Evolutionary conservation across 2,113 vertebrate genomes (phyloP), one percentile per base, ranked within the genome.

Genomic region (Platysternon megacephalum): DNA sequence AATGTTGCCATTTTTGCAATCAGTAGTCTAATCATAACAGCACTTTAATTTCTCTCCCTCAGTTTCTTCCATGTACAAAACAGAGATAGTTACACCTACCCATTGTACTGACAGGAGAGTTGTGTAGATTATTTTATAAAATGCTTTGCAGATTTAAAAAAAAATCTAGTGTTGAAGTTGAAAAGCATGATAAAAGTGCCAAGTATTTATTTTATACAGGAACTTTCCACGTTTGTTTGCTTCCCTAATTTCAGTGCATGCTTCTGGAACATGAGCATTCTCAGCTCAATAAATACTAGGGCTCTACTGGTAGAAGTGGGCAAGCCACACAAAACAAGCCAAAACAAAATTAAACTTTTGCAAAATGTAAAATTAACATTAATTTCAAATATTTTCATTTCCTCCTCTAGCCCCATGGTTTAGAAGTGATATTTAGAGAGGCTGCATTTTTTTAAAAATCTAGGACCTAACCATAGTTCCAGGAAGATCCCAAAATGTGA

Each of bases 181-280:
- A 52, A 11, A 58, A 78, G 35, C 24, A 55, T 44, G n/a, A 83
- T 55, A 12, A 39, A 29, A n/a, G 32, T 74, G 74, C 28, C 11
- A 83, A 46, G 39, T 14, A 91, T 95, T 56, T 65, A 48, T 56
- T 76, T 90, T 46, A 61, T 79, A 82, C 94, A 89, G 86, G 87
- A 86, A 35, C 8, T 76, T 49, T 74, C 49, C 91, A 55, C 12
- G 5, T 49, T 55, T 58, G 10, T 14, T 82, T 84, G 17, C 19
- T 52, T 56, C 24, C 55, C 29, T 44, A 95, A 82, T 5, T 42
- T 55, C 44, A 68, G 51, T 12, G 12, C 4, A n/a, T 16, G 39
- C 76, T 93, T 53, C 44, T 87, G 90, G 32, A 35, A 26, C 52
- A 49, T 3, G 7, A 79, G 74, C 1, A 3, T 81, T 88, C 35